Evolutionary conservation across 2,888 invertebrate genomes (phyloP), one percentile per base, ranked within the genome.

Genomic region (Perdita meconis): DNA sequence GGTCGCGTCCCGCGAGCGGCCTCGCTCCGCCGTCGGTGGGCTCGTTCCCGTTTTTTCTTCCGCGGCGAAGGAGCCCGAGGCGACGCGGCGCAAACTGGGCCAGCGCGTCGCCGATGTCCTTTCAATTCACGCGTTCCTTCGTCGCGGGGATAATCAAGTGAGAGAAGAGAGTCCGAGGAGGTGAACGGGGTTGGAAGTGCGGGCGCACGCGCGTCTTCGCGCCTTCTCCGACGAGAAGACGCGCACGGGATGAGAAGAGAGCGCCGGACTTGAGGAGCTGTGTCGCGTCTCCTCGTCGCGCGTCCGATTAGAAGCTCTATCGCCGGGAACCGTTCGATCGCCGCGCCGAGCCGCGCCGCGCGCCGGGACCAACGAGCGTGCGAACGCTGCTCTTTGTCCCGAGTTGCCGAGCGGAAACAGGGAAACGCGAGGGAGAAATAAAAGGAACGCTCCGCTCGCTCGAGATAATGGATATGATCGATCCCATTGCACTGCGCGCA

Each of bases 121-220:
- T 81, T 81, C 44, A 53, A 51, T 81, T 72, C n/a, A 69, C 65
- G 51, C 53, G 78, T 68, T 69, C 63, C 66, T 65, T 60, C 38
- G 40, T 64, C 56, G 51, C 22, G 50, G 42, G 38, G 34, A 50
- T 22, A 75, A 22, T 30, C 30, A 22, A 38, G 16, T 36, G 55
- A 57, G 51, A 56, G 26, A 47, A 51, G 34, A 44, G 44, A n/a
- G 10, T 19, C 12, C 3, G 57, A 44, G 24, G 16, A 36, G 22
- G 0, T 36, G 36, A 77, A 77, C 51, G n/a, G 77, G 65, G 56
- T 61, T 76, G 67, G 30, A 10, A n/a, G 13, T n/a, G 26, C 2
- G 22, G n/a, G 74, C 76, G 76, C 55, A 55, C 5, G 59, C 76
- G 40, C 44, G 19, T 24, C 36, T 40, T 13, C 64, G 22, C 10